phyloP scores from a whole-genome alignment of 2,888 invertebrate species.

The Morinoia aosen region DNA sequence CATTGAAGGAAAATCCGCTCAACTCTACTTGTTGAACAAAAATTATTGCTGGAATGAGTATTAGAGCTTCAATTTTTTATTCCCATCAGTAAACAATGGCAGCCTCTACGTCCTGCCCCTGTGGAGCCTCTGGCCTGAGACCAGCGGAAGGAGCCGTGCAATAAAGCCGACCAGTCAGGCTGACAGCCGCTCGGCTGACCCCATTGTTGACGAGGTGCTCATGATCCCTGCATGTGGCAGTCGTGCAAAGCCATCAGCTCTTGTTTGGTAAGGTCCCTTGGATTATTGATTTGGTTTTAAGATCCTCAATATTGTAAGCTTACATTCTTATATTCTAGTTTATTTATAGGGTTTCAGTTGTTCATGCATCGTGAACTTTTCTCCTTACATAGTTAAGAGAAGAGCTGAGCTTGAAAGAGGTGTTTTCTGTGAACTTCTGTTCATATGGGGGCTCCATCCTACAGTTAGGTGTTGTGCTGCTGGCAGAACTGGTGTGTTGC shows the following conservation, averaged over 20 bases:
- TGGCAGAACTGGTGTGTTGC: too few species aligned
- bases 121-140: slow-evolving; percentile 75
- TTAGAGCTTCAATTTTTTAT: neutral
- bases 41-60: neutral
- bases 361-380: too few species aligned
- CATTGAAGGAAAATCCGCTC: too few species aligned
- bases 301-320: neutral
- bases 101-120: slow-evolving; percentile 78
- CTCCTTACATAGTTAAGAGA: too few species aligned
- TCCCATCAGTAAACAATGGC: slow-evolving; percentile 73
- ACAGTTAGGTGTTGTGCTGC: too few species aligned
- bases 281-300: neutral
- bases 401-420: too few species aligned
- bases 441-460: too few species aligned
- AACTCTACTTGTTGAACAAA: too few species aligned
- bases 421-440: too few species aligned
- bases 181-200: neutral
- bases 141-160: slow-evolving; percentile 69
- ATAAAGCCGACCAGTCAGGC: neutral
- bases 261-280: slow-evolving; percentile 71
- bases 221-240: slow-evolving; percentile 72
- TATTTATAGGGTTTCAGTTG: too few species aligned
- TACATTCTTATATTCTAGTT: too few species aligned
- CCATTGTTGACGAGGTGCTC: slow-evolving; percentile 75
- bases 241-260: slow-evolving; percentile 69